Conservation (phyloP, 2,888 invertebrate genomes). For the Fragum fragum region DNA sequence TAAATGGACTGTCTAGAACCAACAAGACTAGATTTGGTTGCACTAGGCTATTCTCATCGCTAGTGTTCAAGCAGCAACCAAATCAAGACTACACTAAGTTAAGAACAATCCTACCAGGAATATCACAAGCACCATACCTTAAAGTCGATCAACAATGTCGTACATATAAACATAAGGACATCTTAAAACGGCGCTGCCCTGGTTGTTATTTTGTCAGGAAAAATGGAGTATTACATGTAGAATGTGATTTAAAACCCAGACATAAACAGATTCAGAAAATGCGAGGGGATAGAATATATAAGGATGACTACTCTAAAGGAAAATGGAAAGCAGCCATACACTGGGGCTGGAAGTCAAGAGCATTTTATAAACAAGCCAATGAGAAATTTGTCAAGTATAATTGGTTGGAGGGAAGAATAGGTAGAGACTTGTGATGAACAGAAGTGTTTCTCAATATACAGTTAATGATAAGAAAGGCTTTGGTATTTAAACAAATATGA, state of each 20-base stretch:
- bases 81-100: neutral
- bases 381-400: constrained; percentile 66
- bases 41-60: neutral
- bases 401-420: constrained; percentile 77
- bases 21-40: neutral
- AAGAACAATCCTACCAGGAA: neutral
- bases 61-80: neutral
- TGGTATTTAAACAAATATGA: no score
- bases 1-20: neutral
- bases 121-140: neutral
- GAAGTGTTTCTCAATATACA: neutral
- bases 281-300: constrained; percentile 65
- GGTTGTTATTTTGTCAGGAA: constrained; percentile 83
- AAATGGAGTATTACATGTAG: constrained; percentile 82
- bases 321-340: constrained; percentile 61
- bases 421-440: constrained; percentile 60
- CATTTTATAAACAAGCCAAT: constrained; percentile 69
- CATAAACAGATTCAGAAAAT: constrained; percentile 85
- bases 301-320: constrained; percentile 78
- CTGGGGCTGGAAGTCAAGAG: constrained; percentile 63
- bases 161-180: constrained; percentile 78
- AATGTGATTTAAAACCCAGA: constrained; percentile 82
- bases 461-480: no score
- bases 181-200: constrained; percentile 78
- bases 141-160: constrained; percentile 47